These are phyloP conservation scores for Forbesichthys agassizii DNA, from an alignment of 2,113 vertebrate species.

Conservation along the genomic window DNA sequence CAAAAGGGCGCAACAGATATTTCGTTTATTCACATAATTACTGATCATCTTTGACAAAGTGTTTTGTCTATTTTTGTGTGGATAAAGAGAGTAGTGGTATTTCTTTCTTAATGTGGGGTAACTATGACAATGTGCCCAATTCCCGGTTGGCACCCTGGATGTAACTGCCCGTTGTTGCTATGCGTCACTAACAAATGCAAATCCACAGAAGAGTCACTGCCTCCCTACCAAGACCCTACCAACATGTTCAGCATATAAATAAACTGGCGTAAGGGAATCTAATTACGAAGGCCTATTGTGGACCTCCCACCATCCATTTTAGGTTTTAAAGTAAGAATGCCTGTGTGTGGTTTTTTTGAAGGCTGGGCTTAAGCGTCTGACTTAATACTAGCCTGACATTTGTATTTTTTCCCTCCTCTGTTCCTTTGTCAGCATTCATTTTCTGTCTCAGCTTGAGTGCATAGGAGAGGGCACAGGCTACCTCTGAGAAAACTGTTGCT, in stretches of 20 bases:
- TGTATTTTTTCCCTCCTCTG: constrained; percentile 28
- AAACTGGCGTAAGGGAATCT: constrained; percentile 40
- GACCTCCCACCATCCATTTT: constrained; percentile 37
- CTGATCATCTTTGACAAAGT: constrained; percentile 17
- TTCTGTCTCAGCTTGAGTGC: constrained; percentile 57
- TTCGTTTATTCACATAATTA: constrained; percentile 22
- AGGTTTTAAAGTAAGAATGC: constrained; percentile 41
- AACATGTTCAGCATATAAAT: constrained; percentile 51
- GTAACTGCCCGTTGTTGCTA: constrained; percentile 58
- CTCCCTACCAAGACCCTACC: constrained; percentile 33
- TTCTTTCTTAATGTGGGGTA: constrained; percentile 45
- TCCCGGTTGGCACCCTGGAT: constrained; percentile 48
- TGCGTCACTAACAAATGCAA: constrained; percentile 55
- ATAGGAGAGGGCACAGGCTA: constrained; percentile 52
- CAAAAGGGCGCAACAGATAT: background rate
- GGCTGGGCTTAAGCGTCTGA: constrained; percentile 46
- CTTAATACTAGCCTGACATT: constrained; percentile 55
- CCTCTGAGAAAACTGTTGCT: constrained; percentile 45
- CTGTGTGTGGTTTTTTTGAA: constrained; percentile 17
- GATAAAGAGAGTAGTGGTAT: constrained; percentile 10
- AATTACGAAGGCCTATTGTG: constrained; percentile 61
- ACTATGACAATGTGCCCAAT: constrained; percentile 60
- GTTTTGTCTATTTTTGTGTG: constrained; percentile 13
- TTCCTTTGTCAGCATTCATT: constrained; percentile 60
- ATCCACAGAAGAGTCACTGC: constrained; percentile 32